phyloP scores from a whole-genome alignment of 1,140 invertebrate species.

The Dufourea novaeangliae region DNA sequence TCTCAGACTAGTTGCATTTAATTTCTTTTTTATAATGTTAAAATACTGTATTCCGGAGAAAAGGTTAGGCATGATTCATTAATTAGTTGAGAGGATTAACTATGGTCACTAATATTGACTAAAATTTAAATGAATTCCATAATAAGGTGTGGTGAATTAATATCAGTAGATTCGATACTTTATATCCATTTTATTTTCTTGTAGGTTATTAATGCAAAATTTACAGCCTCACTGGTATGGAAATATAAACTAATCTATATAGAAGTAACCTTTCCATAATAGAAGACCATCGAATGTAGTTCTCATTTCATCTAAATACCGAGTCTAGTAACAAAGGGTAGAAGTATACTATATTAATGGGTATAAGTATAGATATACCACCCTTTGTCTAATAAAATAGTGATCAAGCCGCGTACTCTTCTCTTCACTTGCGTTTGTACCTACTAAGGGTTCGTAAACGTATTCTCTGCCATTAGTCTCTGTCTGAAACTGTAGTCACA shows the following conservation, averaged over 20 bases:
- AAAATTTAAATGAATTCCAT: too few relatives aligned
- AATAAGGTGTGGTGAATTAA: too few relatives aligned
- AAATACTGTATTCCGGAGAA: too few relatives aligned
- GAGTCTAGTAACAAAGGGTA: constrained; percentile 56
- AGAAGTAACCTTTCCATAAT: constrained; percentile 37
- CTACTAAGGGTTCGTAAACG: constrained; percentile 41
- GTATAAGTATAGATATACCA: constrained; percentile 43
- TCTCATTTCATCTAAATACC: constrained; percentile 59
- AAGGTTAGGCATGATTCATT: too few relatives aligned
- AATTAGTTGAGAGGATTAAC: too few relatives aligned
- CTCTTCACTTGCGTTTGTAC: constrained; percentile 54
- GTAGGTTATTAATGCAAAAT: too few relatives aligned
- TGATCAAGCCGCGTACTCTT: constrained; percentile 60
- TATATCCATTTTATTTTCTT: too few relatives aligned
- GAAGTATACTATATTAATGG: constrained; percentile 62
- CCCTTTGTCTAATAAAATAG: constrained; percentile 64
- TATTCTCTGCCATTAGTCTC: constrained; percentile 47
- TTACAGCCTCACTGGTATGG: too few relatives aligned
- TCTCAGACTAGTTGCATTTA: too few relatives aligned
- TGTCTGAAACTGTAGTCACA: constrained; percentile 15
- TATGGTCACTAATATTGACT: too few relatives aligned
- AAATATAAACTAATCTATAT: constrained; percentile 23
- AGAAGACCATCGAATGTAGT: constrained; percentile 51
- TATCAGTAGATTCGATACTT: too few relatives aligned
- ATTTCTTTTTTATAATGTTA: too few relatives aligned